These are phyloP conservation scores for Champsocephalus gunnari DNA, from an alignment of 2,797 vertebrate genomes.

Conservation along the genomic window DNA sequence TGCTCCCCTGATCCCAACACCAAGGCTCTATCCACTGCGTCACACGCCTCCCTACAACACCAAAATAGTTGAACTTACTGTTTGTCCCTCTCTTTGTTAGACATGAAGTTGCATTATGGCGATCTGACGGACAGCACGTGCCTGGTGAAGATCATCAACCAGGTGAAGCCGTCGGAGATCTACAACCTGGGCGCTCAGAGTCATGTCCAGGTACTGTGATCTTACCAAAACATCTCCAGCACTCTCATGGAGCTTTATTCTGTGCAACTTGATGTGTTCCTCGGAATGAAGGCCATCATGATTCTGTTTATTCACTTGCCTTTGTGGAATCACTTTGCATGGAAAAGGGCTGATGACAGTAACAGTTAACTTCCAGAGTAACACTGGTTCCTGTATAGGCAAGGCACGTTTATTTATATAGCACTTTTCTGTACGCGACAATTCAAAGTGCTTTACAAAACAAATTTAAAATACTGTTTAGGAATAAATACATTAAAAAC, in stretches of 20 bases:
- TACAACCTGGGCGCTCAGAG: conserved; percentile 99
- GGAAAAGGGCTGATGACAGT: not conserved
- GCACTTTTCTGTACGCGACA: too few species aligned
- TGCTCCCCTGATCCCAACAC: too few species aligned
- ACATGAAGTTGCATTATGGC: conserved; percentile 98
- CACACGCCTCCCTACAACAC: not conserved
- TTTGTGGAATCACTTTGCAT: not conserved
- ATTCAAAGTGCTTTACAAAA: too few species aligned
- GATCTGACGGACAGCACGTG: conserved; percentile 99
- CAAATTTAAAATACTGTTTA: too few species aligned
- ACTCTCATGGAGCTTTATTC: not conserved
- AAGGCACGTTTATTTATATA: too few species aligned
- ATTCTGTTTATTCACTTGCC: not conserved
- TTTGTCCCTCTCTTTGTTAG: conserved; percentile 71
- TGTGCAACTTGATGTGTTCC: not conserved
- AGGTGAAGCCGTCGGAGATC: conserved; percentile 95
- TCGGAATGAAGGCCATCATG: not conserved
- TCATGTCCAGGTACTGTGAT: conserved; percentile 92
- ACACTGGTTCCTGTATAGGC: not conserved
- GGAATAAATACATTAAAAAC: too few species aligned
- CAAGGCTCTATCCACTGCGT: too few species aligned
- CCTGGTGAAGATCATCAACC: conserved; percentile 98
- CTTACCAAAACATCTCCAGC: not conserved
- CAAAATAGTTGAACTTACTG: not conserved
- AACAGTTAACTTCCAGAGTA: not conserved